These are phyloP conservation scores for Petrolisthes cinctipes DNA, from an alignment of 2,888 invertebrate genomes.

Conservation along the genomic window DNA sequence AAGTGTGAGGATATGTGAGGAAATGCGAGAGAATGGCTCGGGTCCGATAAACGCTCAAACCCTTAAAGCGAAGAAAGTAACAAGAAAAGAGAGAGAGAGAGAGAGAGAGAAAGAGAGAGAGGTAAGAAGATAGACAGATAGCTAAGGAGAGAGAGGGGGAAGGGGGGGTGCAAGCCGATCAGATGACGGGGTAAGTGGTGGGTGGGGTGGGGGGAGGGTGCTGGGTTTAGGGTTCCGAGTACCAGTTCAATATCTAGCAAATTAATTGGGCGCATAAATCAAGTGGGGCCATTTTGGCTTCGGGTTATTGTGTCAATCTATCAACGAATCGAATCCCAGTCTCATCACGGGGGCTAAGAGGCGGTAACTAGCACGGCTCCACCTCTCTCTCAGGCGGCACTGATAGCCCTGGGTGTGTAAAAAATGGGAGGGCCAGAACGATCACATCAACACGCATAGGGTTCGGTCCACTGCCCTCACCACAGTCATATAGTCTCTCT, in stretches of 20 bases:
- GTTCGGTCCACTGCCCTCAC: too few relatives aligned
- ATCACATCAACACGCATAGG: too few relatives aligned
- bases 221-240: background rate
- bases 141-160: background rate
- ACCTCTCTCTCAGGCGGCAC: background rate
- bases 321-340: conserved; percentile 12
- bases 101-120: background rate
- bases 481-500: background rate
- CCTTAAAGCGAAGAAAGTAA: background rate
- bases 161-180: background rate
- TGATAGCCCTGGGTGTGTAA: background rate
- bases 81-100: background rate
- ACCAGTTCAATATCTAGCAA: conserved; percentile 6
- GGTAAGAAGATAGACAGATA: background rate
- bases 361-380: background rate
- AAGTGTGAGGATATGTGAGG: background rate
- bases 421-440: too few relatives aligned
- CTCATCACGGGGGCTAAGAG: background rate
- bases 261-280: conserved; percentile 32
- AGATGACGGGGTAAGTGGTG: background rate
- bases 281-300: conserved; percentile 15
- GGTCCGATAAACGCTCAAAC: background rate
- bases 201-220: background rate
- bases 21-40: background rate
- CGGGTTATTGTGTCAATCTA: conserved; percentile 32